Evolutionary conservation across 2,113 vertebrate genomes (phyloP).

Genomic region (Origma solitaria): DNA sequence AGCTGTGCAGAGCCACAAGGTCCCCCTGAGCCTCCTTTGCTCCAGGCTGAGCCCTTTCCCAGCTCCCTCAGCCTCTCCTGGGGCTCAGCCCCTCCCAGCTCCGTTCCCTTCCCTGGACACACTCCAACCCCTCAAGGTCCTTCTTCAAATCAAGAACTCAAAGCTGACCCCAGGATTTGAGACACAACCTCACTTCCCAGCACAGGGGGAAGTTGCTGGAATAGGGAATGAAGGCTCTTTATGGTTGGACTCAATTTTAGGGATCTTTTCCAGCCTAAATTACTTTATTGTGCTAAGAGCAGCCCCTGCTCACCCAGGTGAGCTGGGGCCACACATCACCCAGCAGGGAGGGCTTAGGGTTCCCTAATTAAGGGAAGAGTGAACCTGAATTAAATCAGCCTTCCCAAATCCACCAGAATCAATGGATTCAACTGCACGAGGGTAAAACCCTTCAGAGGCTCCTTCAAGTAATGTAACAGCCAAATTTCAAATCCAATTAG

Average conservation of each 20-base stretch:
- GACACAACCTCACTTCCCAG: neutral
- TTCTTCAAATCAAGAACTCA: no score
- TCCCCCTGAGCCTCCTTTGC: no score
- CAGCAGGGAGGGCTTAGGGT: neutral
- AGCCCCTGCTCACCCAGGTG: neutral
- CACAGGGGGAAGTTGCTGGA: neutral
- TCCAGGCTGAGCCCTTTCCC: no score
- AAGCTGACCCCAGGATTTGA: no score
- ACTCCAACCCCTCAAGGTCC: no score
- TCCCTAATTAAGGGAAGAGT: neutral
- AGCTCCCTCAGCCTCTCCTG: no score
- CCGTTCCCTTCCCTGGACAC: no score
- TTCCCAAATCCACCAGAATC: neutral
- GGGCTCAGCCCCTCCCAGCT: no score
- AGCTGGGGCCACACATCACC: neutral
- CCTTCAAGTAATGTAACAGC: neutral
- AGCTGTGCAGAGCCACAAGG: no score
- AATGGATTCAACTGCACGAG: neutral
- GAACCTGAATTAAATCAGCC: neutral
- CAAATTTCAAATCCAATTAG: neutral
- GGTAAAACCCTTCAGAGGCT: neutral
- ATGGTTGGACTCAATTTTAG: neutral
- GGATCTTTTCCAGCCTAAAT: neutral
- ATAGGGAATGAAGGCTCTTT: neutral
- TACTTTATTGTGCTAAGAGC: neutral